Evolutionary conservation across 2,797 vertebrate genomes (phyloP).

Genomic region (Hyperoplus lanceolatus): DNA sequence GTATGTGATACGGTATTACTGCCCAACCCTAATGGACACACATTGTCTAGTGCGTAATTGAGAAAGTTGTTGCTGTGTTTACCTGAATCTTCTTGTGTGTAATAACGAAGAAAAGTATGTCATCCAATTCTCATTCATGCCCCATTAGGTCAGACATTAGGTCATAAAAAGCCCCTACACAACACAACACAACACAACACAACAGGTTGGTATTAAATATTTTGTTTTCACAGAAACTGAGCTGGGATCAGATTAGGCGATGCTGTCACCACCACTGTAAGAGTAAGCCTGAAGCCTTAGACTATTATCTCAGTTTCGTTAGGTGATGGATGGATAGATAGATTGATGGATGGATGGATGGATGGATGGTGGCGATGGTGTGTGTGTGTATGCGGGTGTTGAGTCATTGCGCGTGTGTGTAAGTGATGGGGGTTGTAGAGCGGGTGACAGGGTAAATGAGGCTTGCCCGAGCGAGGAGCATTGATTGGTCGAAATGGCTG

Average conservation of each 20-base stretch:
- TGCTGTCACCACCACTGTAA: conserved; percentile 10
- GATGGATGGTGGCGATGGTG: conserved; percentile 30
- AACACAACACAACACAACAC: conserved; percentile 4
- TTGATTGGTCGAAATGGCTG: conserved; percentile 65
- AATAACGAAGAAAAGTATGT: background rate
- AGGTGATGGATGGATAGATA: conserved; percentile 8
- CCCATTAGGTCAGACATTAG: conserved; percentile 24
- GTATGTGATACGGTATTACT: too few relatives aligned
- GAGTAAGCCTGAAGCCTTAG: conserved; percentile 13
- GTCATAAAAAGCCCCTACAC: conserved; percentile 24
- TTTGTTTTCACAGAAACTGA: conserved; percentile 58
- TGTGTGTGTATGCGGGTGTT: conserved; percentile 54
- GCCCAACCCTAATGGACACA: background rate
- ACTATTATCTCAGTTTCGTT: conserved; percentile 33
- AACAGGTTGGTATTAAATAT: conserved; percentile 49
- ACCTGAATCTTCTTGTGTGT: background rate
- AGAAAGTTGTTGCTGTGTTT: background rate
- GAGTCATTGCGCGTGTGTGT: conserved; percentile 73
- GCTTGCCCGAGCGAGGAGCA: conserved; percentile 55
- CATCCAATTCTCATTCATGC: conserved; percentile 31
- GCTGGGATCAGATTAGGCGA: conserved; percentile 63
- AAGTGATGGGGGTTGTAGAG: conserved; percentile 49
- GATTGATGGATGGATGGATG: too few relatives aligned
- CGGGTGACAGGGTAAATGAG: conserved; percentile 65
- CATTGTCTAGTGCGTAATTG: background rate